Evolutionary conservation across 2,888 invertebrate genomes (phyloP).

Genomic region (Clistopyga incitator): DNA sequence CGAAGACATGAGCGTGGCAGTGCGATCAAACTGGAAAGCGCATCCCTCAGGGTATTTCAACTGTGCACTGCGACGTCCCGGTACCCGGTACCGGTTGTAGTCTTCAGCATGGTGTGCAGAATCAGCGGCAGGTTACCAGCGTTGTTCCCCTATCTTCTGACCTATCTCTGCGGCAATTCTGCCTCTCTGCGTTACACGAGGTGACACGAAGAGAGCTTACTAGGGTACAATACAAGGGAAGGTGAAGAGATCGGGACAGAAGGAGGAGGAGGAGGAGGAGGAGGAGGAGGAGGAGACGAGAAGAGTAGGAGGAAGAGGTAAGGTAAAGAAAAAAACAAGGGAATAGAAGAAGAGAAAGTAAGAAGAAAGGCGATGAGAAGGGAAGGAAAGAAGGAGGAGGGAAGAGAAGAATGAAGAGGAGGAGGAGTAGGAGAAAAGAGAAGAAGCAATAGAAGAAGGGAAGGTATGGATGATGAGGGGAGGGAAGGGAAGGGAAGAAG

Average conservation of each 20-base stretch:
- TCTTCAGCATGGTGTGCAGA: neutral
- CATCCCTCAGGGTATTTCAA: constrained; percentile 61
- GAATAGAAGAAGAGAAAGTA: no score
- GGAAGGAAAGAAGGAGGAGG: no score
- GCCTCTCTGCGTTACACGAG: constrained; percentile 31
- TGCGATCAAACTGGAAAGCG: constrained; percentile 65
- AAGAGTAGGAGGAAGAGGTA: neutral
- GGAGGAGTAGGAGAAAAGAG: neutral
- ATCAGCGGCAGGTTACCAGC: constrained; percentile 56
- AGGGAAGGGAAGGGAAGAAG: neutral
- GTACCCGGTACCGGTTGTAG: constrained; percentile 17
- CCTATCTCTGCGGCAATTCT: constrained; percentile 35
- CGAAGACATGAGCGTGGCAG: constrained; percentile 16
- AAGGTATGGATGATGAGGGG: neutral
- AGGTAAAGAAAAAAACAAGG: neutral
- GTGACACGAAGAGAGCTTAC: constrained; percentile 54
- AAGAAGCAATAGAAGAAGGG: no score
- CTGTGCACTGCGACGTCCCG: constrained; percentile 47
- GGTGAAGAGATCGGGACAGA: neutral
- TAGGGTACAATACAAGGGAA: constrained; percentile 32
- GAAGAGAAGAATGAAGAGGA: no score
- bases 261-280: neutral
- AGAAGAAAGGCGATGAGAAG: no score
- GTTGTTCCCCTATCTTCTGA: constrained; percentile 58
- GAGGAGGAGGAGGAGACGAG: no score